A percentile compares a stretch with the other conserved stretches of the same genome.
phyloP scores from a whole-genome alignment of 2,888 invertebrate species.

The Ichneumoninae sp. region DNA sequence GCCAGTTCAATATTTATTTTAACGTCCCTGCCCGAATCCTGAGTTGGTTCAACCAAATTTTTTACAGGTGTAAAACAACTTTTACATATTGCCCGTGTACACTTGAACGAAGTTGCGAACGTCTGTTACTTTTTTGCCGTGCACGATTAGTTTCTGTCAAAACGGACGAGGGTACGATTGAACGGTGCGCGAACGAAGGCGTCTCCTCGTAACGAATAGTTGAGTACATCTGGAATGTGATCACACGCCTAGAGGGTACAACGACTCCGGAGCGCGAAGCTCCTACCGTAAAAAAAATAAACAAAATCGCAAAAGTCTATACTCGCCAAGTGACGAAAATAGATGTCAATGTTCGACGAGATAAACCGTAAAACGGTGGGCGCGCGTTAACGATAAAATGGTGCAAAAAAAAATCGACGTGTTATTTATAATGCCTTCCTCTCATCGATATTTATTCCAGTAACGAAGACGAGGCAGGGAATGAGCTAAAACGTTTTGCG shows the following conservation, averaged over 20 bases:
- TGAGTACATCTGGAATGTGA: slow-evolving; percentile 21
- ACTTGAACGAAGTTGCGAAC: too few relatives aligned
- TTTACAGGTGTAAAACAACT: too few relatives aligned
- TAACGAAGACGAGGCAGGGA: not conserved
- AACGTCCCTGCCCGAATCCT: too few relatives aligned
- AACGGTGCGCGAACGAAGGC: too few relatives aligned
- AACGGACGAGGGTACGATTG: too few relatives aligned
- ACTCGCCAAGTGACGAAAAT: not conserved
- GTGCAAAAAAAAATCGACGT: not conserved
- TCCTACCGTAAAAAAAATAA: slow-evolving; percentile 18
- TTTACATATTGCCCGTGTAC: too few relatives aligned
- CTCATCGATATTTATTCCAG: slow-evolving; percentile 1
- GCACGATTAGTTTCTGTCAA: too few relatives aligned
- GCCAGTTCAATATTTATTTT: too few relatives aligned
- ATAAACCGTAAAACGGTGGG: not conserved
- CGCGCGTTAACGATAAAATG: not conserved
- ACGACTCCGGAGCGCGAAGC: slow-evolving; percentile 14
- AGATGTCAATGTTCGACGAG: not conserved
- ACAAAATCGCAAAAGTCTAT: not conserved
- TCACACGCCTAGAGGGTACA: not conserved
- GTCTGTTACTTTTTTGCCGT: too few relatives aligned
- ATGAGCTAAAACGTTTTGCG: slow-evolving; percentile 8
- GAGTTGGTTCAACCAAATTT: too few relatives aligned
- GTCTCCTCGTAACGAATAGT: slow-evolving; percentile 33
- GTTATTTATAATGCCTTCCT: not conserved